phyloP scores from a whole-genome alignment of 2,888 invertebrate species.

The Pristionchus entomophagus region DNA sequence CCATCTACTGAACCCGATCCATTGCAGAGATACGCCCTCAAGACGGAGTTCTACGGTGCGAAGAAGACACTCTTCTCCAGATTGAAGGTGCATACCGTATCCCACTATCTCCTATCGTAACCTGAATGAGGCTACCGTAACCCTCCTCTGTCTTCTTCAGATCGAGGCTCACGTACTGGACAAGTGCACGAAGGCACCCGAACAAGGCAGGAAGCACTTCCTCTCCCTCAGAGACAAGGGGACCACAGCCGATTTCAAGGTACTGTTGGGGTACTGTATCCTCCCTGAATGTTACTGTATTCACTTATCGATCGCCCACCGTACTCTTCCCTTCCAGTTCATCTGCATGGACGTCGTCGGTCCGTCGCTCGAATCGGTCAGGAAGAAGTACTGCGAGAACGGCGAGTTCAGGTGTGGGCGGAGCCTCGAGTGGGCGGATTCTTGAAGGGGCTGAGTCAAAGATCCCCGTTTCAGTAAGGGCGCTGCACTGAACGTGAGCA shows the following conservation, averaged over 20 bases:
- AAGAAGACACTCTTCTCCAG: constrained; percentile 26
- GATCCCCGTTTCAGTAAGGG: constrained; percentile 14
- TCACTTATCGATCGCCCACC: background rate
- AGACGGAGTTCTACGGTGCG: constrained; percentile 24
- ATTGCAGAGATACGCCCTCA: constrained; percentile 19
- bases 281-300: background rate
- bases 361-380: constrained; percentile 25
- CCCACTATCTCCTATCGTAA: background rate
- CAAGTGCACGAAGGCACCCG: constrained; percentile 14
- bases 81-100: constrained; percentile 3
- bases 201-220: background rate
- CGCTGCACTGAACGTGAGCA: constrained; percentile 31
- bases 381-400: constrained; percentile 14
- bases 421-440: background rate
- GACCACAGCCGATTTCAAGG: constrained; percentile 28
- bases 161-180: constrained; percentile 33
- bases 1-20: too few species aligned
- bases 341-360: constrained; percentile 41
- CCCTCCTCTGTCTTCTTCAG: background rate
- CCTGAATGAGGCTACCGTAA: background rate
- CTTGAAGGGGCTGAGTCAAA: background rate
- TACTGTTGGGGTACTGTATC: background rate
- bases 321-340: constrained; percentile 8
- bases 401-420: constrained; percentile 27
- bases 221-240: constrained; percentile 37